These are phyloP conservation scores for Progne subis DNA, from an alignment of 2,113 vertebrate species.

Conservation along the genomic window DNA sequence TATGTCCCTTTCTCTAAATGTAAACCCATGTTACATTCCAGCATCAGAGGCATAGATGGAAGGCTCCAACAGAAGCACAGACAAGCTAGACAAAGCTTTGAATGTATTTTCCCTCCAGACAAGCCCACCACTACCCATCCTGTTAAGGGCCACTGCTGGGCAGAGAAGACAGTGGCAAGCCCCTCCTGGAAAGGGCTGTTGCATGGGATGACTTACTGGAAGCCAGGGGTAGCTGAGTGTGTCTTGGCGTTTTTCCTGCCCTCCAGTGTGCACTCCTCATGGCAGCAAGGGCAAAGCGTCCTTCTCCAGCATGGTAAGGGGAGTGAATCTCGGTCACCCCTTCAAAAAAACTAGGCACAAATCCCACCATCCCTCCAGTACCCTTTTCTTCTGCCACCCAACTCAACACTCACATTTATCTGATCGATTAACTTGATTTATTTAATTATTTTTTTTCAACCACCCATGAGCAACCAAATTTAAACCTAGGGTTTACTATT, in stretches of 20 bases:
- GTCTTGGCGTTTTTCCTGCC: background rate
- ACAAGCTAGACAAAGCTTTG: background rate
- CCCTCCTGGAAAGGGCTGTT: background rate
- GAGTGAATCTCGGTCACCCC: background rate
- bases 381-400: background rate
- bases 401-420: background rate
- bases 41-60: background rate
- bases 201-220: background rate
- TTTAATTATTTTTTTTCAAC: background rate
- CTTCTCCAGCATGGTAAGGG: background rate
- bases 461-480: background rate
- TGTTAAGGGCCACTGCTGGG: accelerated
- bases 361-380: background rate
- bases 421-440: background rate
- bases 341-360: background rate
- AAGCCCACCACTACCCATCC: background rate
- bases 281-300: background rate
- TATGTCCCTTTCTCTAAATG: background rate
- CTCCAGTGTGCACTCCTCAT: background rate
- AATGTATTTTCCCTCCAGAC: background rate
- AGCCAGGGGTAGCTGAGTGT: background rate
- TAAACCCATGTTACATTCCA: background rate
- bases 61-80: background rate
- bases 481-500: background rate
- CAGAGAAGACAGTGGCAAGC: background rate